Percentiles rank a stretch among this genome's conserved stretches.
Evolutionary conservation across 2,113 vertebrate species (phyloP).

Genomic region (Henicopernis longicauda): DNA sequence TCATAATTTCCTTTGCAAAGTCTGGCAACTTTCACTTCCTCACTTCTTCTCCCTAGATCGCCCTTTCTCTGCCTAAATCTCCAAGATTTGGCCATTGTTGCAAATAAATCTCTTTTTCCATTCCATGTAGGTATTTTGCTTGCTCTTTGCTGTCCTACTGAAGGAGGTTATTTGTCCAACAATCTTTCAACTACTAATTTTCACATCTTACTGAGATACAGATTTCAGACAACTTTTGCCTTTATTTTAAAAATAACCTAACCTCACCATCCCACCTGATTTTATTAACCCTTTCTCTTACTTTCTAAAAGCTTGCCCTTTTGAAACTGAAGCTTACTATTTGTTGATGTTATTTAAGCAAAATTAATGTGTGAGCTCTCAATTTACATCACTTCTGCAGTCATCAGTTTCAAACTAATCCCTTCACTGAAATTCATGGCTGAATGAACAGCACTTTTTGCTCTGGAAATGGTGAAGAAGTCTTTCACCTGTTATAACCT

Average conservation of each 20-base stretch:
- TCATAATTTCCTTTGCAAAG: background rate
- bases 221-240: background rate
- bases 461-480: background rate
- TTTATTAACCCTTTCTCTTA: background rate
- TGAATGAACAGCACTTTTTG: background rate
- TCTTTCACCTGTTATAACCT: background rate
- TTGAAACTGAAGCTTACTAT: background rate
- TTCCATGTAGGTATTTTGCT: background rate
- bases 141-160: background rate
- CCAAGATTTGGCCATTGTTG: background rate
- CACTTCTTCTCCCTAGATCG: background rate
- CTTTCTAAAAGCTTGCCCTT: background rate
- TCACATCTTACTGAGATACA: background rate
- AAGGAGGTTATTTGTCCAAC: background rate
- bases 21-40: background rate
- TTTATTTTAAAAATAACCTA: background rate
- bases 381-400: background rate
- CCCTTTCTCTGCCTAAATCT: background rate
- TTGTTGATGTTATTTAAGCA: background rate
- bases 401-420: background rate
- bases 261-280: background rate
- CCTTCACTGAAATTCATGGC: background rate
- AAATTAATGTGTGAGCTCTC: background rate
- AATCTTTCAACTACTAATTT: background rate
- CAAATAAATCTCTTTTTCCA: background rate